Evolutionary conservation across 2,113 vertebrate species (phyloP).

Genomic region (Sapayoa aenigma): DNA sequence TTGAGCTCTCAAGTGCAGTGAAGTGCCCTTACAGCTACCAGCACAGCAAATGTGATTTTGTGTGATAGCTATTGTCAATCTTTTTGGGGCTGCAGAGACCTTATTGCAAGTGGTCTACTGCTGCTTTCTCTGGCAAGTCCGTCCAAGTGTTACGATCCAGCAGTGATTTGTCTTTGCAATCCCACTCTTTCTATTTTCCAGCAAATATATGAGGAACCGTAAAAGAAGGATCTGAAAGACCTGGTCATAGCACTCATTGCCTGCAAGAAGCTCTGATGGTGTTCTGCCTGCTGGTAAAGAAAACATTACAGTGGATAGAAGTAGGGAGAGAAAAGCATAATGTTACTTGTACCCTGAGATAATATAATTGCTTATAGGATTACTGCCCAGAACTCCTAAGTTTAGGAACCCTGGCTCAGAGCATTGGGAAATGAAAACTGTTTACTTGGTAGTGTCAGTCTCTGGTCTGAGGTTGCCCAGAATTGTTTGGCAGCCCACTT

Average conservation of each 20-base stretch:
- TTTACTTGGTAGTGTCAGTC: neutral
- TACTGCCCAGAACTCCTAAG: neutral
- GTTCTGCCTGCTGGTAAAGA: neutral
- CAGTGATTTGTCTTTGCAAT: neutral
- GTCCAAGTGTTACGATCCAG: neutral
- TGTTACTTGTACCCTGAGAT: neutral
- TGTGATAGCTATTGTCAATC: neutral
- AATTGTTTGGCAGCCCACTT: neutral
- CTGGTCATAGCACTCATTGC: neutral
- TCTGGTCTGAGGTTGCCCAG: neutral
- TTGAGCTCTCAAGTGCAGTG: neutral
- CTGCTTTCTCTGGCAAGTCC: neutral
- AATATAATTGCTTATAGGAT: neutral
- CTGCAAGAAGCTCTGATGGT: neutral
- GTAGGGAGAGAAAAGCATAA: neutral
- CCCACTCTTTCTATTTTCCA: neutral
- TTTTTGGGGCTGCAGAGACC: neutral
- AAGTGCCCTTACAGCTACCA: neutral
- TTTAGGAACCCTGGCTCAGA: neutral
- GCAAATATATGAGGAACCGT: neutral
- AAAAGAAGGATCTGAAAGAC: neutral
- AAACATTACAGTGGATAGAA: neutral
- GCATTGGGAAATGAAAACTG: neutral
- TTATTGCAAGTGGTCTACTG: neutral
- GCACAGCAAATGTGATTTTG: neutral